phyloP scores from a whole-genome alignment of 2,888 invertebrate species.

The Lagria hirta region DNA sequence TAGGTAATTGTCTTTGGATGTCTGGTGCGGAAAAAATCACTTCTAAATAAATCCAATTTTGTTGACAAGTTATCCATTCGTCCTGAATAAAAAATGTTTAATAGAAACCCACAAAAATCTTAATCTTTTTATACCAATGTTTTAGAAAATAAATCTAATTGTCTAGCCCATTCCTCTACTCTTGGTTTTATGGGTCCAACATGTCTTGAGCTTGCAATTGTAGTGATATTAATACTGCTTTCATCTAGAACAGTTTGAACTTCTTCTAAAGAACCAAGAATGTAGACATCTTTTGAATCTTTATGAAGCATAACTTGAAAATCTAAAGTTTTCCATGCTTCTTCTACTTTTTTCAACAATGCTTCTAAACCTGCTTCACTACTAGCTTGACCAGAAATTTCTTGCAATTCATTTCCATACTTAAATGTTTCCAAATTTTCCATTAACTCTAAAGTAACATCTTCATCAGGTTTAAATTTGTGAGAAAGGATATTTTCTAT shows the following conservation, averaged over 20 bases:
- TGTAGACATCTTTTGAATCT: constrained; percentile 79
- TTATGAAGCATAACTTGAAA: constrained; percentile 77
- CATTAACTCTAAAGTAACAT: constrained; percentile 66
- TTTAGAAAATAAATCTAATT: constrained; percentile 75
- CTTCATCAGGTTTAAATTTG: constrained; percentile 71
- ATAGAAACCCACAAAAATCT: neutral
- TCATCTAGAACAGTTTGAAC: constrained; percentile 81
- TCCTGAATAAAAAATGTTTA: constrained; percentile 60
- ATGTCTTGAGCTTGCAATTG: constrained; percentile 83
- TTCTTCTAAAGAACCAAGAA: constrained; percentile 83
- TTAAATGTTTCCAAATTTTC: constrained; percentile 75
- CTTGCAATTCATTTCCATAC: constrained; percentile 73
- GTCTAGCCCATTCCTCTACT: constrained; percentile 80
- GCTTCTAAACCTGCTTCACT: constrained; percentile 82
- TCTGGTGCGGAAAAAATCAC: constrained; percentile 94
- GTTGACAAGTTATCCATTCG: constrained; percentile 86
- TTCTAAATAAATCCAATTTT: constrained; percentile 93
- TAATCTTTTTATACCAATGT: constrained; percentile 75
- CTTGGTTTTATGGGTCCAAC: constrained; percentile 80
- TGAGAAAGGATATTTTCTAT: constrained; percentile 73
- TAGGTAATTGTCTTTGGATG: constrained; percentile 88
- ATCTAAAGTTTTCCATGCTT: constrained; percentile 78
- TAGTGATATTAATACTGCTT: constrained; percentile 81
- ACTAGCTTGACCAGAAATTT: constrained; percentile 84
- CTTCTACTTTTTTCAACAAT: constrained; percentile 79